These are phyloP conservation scores for Sardina pilchardus DNA, from an alignment of 2,113 vertebrate genomes.

Conservation along the genomic window DNA sequence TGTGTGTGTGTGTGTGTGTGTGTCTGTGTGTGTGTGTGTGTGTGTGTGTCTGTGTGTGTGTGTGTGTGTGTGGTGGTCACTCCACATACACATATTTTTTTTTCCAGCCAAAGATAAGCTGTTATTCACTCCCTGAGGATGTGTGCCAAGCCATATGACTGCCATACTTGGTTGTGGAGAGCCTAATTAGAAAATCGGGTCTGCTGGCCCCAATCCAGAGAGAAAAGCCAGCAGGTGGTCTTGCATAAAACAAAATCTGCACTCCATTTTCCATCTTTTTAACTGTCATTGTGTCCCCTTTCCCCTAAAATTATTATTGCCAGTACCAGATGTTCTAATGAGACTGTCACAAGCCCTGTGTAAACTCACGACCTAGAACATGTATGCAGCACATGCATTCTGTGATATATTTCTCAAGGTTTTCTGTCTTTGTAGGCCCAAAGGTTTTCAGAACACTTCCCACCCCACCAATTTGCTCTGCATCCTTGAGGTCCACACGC, in stretches of 20 bases:
- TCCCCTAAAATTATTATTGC: neutral
- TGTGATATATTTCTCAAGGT: neutral
- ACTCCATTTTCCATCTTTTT: constrained; percentile 9
- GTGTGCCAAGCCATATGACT: constrained; percentile 14
- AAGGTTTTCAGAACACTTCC: neutral
- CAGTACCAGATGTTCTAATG: constrained; percentile 3
- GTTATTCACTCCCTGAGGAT: neutral
- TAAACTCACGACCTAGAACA: neutral
- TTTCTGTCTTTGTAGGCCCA: neutral
- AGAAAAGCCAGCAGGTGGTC: constrained; percentile 2
- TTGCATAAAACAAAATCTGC: constrained; percentile 17
- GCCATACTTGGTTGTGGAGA: constrained; percentile 18
- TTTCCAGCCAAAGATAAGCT: constrained; percentile 16
- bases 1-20: neutral
- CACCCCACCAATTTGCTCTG: neutral
- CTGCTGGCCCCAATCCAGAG: neutral
- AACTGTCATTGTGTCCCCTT: neutral
- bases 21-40: neutral
- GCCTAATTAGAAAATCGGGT: constrained; percentile 9
- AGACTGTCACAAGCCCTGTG: neutral
- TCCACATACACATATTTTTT: neutral
- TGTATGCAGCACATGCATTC: neutral
- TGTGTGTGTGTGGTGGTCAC: neutral
- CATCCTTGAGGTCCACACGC: neutral
- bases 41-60: neutral